Evolutionary conservation across 2,888 invertebrate species (phyloP).

Genomic region (Drosophila pseudotalamancana): DNA sequence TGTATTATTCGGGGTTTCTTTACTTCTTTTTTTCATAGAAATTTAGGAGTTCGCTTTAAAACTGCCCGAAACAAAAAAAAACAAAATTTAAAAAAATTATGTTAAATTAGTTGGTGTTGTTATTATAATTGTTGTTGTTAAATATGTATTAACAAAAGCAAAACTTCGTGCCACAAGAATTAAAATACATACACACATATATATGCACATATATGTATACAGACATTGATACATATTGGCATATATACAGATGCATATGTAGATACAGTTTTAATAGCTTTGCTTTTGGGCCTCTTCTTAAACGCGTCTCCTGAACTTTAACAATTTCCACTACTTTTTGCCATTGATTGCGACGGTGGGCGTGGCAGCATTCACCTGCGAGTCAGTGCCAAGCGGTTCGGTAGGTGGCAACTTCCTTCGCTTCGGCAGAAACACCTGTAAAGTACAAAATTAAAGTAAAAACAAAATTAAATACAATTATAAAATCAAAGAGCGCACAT

Average conservation of each 20-base stretch:
- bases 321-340: conserved; percentile 64
- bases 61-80: too few relatives aligned
- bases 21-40: too few relatives aligned
- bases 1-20: conserved; percentile 1
- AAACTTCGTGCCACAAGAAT: conserved; percentile 12
- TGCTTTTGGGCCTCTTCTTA: conserved; percentile 6
- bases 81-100: too few relatives aligned
- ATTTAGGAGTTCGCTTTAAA: not conserved
- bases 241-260: conserved; percentile 1
- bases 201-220: conserved; percentile 7
- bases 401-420: conserved; percentile 13
- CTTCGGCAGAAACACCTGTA: conserved; percentile 64
- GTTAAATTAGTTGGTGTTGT: conserved; percentile 3
- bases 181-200: conserved; percentile 9
- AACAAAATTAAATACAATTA: too few relatives aligned
- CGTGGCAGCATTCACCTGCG: conserved; percentile 25
- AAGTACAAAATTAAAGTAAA: too few relatives aligned
- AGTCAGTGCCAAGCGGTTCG: not conserved
- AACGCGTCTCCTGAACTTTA: conserved; percentile 37
- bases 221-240: not conserved
- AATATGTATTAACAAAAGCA: conserved; percentile 37
- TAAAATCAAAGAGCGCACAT: conserved; percentile 1
- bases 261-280: conserved; percentile 16
- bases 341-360: conserved; percentile 47
- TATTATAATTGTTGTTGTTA: not conserved